phyloP scores from a whole-genome alignment of 2,113 vertebrate genomes.

The Rhinoderma darwinii region DNA sequence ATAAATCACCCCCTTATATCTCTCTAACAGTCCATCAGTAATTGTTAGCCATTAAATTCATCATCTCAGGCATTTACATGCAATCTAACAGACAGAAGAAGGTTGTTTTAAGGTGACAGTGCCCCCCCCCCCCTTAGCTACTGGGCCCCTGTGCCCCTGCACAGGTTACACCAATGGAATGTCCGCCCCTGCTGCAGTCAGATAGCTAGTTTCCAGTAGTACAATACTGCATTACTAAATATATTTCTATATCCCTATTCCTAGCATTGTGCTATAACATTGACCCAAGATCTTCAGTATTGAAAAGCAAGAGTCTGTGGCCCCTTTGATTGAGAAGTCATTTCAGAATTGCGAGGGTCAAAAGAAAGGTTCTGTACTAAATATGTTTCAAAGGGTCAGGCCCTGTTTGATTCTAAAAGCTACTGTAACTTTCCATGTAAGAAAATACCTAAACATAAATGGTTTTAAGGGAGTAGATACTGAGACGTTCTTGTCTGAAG shows the following conservation, averaged over 20 bases:
- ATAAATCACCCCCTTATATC: no score
- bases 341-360: background rate
- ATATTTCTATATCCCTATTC: background rate
- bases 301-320: background rate
- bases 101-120: no score
- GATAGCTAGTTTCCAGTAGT: background rate
- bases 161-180: no score
- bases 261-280: background rate
- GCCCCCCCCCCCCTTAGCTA: no score
- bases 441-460: slow-evolving; percentile 43
- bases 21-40: no score
- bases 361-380: background rate
- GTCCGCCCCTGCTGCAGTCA: no score
- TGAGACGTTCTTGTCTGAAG: slow-evolving; percentile 17
- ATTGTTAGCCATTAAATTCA: no score
- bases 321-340: background rate
- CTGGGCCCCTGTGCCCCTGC: no score
- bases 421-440: slow-evolving; percentile 51
- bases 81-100: no score
- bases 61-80: no score
- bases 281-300: background rate
- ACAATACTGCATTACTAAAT: background rate
- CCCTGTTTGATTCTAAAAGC: slow-evolving; percentile 35
- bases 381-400: slow-evolving; percentile 23
- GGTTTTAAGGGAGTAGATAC: slow-evolving; percentile 41